These are phyloP conservation scores for Gymnopithys bicolor DNA, from an alignment of 2,797 vertebrate species.

Conservation along the genomic window DNA sequence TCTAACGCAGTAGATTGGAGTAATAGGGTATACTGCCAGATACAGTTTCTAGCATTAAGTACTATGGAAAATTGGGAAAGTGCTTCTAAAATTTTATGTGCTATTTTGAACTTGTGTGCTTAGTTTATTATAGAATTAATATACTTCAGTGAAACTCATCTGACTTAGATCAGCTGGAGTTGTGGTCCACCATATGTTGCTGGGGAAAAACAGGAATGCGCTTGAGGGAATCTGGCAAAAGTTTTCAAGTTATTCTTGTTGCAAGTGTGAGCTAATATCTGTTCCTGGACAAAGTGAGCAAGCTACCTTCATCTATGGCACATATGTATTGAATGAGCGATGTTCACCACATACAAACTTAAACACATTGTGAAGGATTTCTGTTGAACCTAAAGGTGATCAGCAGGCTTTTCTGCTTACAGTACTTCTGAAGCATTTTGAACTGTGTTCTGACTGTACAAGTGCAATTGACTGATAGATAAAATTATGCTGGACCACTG, in stretches of 20 bases:
- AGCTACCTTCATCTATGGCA: neutral
- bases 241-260: neutral
- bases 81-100: neutral
- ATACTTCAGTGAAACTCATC: neutral
- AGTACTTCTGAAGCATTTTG: neutral
- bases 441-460: neutral
- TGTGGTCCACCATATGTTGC: neutral
- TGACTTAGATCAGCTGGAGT: neutral
- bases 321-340: neutral
- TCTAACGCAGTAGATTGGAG: neutral
- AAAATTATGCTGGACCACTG: neutral
- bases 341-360: fast-evolving
- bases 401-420: neutral
- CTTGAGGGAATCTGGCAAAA: neutral
- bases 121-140: neutral
- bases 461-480: neutral
- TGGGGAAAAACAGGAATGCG: neutral
- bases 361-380: neutral
- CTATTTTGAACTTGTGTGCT: neutral
- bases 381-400: neutral
- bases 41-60: neutral
- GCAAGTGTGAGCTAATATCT: neutral
- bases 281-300: neutral
- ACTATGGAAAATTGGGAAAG: neutral
- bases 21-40: neutral